phyloP scores from a whole-genome alignment of 2,888 invertebrate genomes.

The Spisula subtruncata region DNA sequence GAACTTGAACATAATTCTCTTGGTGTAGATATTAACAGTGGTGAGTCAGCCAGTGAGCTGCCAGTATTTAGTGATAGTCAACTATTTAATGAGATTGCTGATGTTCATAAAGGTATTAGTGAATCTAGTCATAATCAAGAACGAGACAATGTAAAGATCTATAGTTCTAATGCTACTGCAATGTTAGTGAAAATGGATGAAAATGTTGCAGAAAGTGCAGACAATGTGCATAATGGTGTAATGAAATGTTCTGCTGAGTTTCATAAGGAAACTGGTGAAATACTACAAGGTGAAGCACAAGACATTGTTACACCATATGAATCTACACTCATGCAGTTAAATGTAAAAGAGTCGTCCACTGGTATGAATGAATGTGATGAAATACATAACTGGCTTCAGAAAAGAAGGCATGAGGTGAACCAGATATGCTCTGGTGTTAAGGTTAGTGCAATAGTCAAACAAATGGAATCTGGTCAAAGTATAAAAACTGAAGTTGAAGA shows the following conservation, averaged over 20 bases:
- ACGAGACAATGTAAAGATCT: neutral
- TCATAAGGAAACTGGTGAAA: neutral
- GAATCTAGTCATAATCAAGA: neutral
- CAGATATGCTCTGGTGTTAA: constrained; percentile 23
- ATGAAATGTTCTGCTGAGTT: neutral
- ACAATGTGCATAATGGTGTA: neutral
- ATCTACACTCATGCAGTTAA: neutral
- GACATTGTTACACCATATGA: neutral
- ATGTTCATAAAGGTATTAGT: neutral
- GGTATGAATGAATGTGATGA: constrained; percentile 7
- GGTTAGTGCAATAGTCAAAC: constrained; percentile 46
- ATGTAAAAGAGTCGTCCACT: neutral
- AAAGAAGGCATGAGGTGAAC: constrained; percentile 13
- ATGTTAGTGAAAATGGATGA: constrained; percentile 30
- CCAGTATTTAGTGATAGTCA: neutral
- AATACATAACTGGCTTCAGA: constrained; percentile 24
- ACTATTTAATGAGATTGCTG: neutral
- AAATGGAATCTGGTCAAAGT: constrained; percentile 30
- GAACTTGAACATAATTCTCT: neutral
- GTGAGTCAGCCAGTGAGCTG: neutral
- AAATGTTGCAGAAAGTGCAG: neutral
- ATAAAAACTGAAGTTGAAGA: neutral
- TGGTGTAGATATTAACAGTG: neutral
- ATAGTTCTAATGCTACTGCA: constrained; percentile 31
- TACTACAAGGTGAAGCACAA: neutral